A percentile compares a stretch with the other conserved stretches of the same genome.
Evolutionary conservation across 2,888 invertebrate genomes (phyloP).

Genomic region (Elysia crispata): DNA sequence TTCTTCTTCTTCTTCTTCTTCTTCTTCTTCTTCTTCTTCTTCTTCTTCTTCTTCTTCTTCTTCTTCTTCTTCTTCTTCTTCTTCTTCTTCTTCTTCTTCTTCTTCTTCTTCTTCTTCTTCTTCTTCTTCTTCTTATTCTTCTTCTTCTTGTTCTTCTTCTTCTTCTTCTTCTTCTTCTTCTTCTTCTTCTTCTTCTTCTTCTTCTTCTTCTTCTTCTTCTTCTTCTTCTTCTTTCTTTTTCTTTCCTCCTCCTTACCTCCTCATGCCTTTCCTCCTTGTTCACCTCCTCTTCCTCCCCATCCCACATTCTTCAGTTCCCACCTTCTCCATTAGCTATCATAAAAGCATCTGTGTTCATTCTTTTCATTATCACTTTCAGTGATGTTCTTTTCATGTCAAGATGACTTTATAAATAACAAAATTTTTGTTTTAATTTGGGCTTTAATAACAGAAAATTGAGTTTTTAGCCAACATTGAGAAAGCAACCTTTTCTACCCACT

Average conservation of each 20-base stretch:
- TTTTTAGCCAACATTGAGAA: too few relatives aligned
- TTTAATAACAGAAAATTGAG: too few relatives aligned
- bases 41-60: conserved; percentile 19
- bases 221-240: too few relatives aligned
- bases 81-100: conserved; percentile 12
- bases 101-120: conserved; percentile 16
- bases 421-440: neutral
- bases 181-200: neutral
- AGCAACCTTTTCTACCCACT: too few relatives aligned
- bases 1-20: neutral
- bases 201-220: neutral
- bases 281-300: neutral
- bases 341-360: too few relatives aligned
- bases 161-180: too few relatives aligned
- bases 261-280: neutral
- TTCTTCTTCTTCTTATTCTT: too few relatives aligned
- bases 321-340: neutral
- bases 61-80: conserved; percentile 11
- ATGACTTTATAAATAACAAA: too few relatives aligned
- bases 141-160: neutral
- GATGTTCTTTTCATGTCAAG: too few relatives aligned
- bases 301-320: neutral
- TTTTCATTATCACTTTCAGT: too few relatives aligned
- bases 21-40: neutral
- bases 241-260: too few relatives aligned